phyloP scores from a whole-genome alignment of 1,140 invertebrate genomes.

The Aradophagus sp. region DNA sequence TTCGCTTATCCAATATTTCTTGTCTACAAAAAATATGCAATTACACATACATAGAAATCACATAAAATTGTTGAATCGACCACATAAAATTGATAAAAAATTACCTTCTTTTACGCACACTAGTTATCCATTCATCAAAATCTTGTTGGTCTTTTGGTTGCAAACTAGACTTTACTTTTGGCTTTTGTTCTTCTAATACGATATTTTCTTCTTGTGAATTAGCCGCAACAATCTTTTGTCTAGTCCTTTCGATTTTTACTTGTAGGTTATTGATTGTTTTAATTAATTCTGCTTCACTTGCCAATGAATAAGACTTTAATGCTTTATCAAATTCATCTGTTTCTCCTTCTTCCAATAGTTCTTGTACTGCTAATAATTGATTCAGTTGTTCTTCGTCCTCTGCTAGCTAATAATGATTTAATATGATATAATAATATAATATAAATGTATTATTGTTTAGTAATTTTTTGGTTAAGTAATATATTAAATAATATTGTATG shows the following conservation, averaged over 20 bases:
- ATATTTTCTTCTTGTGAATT: constrained; percentile 80
- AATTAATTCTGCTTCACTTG: constrained; percentile 79
- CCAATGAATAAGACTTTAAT: constrained; percentile 77
- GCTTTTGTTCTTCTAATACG: constrained; percentile 76
- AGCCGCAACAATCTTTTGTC: constrained; percentile 84
- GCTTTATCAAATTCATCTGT: constrained; percentile 83
- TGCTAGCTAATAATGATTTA: too few relatives aligned
- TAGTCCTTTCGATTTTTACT: constrained; percentile 84
- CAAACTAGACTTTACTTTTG: constrained; percentile 75
- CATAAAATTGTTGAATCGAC: too few relatives aligned
- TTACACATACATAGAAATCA: too few relatives aligned
- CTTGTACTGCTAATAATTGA: constrained; percentile 85
- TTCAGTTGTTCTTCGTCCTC: constrained; percentile 92
- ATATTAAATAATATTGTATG: too few relatives aligned
- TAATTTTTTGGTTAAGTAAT: too few relatives aligned
- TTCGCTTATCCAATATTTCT: constrained; percentile 81
- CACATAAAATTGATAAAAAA: too few relatives aligned
- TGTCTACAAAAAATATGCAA: constrained; percentile 68
- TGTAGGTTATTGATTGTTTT: constrained; percentile 85
- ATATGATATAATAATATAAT: too few relatives aligned
- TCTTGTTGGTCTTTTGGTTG: constrained; percentile 79
- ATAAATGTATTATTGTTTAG: too few relatives aligned
- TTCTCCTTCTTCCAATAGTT: constrained; percentile 85
- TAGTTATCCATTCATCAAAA: constrained; percentile 81
- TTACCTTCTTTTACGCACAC: constrained; percentile 79